Base-by-base conservation (phyloP, 2,888 invertebrate species). In the Ormyrus thymus region DNA sequence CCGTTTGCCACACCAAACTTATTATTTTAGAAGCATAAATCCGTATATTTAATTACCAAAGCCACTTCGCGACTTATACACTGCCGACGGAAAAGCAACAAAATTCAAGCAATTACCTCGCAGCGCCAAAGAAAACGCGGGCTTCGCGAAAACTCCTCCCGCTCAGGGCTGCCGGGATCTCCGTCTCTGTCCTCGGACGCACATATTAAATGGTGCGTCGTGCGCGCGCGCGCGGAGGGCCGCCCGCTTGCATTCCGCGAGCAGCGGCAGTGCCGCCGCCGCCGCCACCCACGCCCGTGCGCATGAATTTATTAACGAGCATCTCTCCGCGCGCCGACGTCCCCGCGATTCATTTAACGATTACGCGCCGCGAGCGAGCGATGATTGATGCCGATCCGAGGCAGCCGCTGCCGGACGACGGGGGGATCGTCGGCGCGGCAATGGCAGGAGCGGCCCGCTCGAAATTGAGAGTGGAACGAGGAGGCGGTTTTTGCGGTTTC, bases 381-480 rank as follows among this genome's bases (percentile, higher is more conserved):
- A 78, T 82, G 82, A 82, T 82, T 81, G 79, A 81, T 79, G 77
- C 76, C 80, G 74, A 80, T 80, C 76, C 76, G 70, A 50, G 13
- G 48, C 1, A 51, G 64, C 10, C 15, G 72, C 45, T n/a, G 65
- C 48, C 51, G n/a, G n/a, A n/a, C n/a, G n/a, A n/a, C n/a, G n/a
- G n/a, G n/a, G n/a, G n/a, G n/a, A n/a, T n/a, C n/a, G n/a, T n/a
- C n/a, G n/a, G n/a, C n/a, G n/a, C n/a, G n/a, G n/a, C n/a, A n/a
- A n/a, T 11, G n/a, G n/a, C 48, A 10, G 58, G 15, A 15, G 15
- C 7, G 58, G 48, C 43, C 62, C 51, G 69, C 48, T 59, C 29
- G n/a, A 69, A 76, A 76, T 69, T 62, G 29, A 29, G 29, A 29
- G 29, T 29, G 29, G 29, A 62, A 68, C 53, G 10, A 46, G 48